phyloP scores from a whole-genome alignment of 2,113 vertebrate genomes.

The Pseudorectes ferrugineus region DNA sequence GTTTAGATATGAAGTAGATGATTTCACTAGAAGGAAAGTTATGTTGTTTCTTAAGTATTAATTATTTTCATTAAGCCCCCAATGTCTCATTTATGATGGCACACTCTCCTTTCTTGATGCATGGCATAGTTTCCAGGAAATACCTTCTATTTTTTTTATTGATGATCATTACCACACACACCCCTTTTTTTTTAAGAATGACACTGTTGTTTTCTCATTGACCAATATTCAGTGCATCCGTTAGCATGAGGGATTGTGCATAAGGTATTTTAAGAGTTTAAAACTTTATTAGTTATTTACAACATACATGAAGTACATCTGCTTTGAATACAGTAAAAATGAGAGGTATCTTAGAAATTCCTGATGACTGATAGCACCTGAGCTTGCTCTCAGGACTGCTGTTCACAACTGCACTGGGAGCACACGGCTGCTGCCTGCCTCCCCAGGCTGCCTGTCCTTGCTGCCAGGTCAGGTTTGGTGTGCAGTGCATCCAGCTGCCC shows the following conservation, averaged over 20 bases:
- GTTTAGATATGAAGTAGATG: neutral
- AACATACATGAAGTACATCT: neutral
- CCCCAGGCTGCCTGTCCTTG: neutral
- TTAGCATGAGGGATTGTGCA: neutral
- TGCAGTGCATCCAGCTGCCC: neutral
- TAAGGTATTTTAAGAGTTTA: neutral
- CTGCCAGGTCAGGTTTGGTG: neutral
- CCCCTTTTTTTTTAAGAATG: neutral
- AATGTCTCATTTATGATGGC: neutral
- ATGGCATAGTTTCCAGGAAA: neutral
- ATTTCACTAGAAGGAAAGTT: neutral
- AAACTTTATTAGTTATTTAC: neutral
- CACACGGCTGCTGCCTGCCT: fast-evolving
- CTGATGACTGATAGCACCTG: neutral
- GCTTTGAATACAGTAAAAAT: neutral
- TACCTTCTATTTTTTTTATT: neutral
- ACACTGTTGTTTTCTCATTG: neutral
- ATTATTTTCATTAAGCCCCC: neutral
- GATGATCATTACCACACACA: neutral
- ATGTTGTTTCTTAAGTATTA: neutral
- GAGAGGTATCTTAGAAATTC: neutral
- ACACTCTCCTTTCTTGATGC: neutral
- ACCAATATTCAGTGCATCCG: neutral
- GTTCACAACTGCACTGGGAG: fast-evolving
- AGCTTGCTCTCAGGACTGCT: neutral